Evolutionary conservation across 2,113 vertebrate genomes (phyloP), one percentile per base, ranked within the genome.

Genomic region (Indri indri): DNA sequence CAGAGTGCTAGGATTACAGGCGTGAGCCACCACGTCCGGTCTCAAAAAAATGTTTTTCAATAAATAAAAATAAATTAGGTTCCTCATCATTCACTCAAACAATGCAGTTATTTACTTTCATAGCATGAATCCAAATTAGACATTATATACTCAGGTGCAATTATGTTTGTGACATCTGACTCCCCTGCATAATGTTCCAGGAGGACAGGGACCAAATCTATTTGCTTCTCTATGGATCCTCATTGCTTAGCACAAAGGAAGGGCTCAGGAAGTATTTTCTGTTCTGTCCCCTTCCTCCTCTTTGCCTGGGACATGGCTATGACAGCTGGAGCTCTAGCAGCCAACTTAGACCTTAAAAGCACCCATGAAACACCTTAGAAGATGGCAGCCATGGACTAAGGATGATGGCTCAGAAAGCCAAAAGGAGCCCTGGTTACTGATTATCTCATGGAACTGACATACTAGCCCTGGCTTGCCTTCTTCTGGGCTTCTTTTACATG

Each of bases 21-120:
- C 13, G 13, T 52, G 50, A 52, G 50, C 50, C 50, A 16, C 50
- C 50, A 3, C 13, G 50, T 13, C 50, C 3, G 3, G 59, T 12
- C 59, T 63, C 59, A 61, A 61, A 63, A 63, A 57, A 61, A 61
- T 20, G 27, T 1, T 12, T 61, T 22, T 57, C 22, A 57, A 57
- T 57, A 57, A 57, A 57, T 8, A 25, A 61, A 57, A 63, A 63
- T 80, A 54, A 90, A 94, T 74, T 40, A 83, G 17, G 32, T 66
- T 89, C 9, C 57, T 42, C 34, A 89, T 45, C 13, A 34, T 81
- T 81, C 76, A 88, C 74, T 92, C 80, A 71, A 9, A 37, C 5
- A 94, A 83, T 74, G 70, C 57, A 70, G 85, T 42, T 57, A 94
- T 66, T 87, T 83, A 42, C 50, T 94, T 94, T 71, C 52, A 85